Base-by-base conservation (phyloP, 1,140 invertebrate species). In the Dryas iulia region DNA sequence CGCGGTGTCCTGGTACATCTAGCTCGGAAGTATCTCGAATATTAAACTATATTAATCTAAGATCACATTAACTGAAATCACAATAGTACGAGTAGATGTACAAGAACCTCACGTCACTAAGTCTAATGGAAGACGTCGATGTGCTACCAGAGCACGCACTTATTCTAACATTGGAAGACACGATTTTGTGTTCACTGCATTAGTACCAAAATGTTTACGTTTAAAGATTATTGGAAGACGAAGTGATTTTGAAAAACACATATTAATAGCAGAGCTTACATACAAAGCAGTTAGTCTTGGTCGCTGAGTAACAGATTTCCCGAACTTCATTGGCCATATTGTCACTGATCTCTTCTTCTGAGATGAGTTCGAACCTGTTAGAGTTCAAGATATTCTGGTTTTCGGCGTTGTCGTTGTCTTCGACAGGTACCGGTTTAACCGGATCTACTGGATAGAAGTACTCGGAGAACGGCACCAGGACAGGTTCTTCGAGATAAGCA, bases 261-360 rank as follows among this genome's bases (percentile, higher is more conserved):
- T 59, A 76, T 81, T 85, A 89, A 70, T 87, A 86, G 74, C 79
- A 86, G 80, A 89, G 74, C 73, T 90, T 90, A 91, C 91, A 92
- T 87, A 89, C 83, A 77, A 84, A 81, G 82, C 86, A 91, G 68
- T 72, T 84, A 63, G 66, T 66, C 53, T 80, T 85, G 53, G 60
- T 71, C 56, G 81, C 79, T 63, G 79, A 71, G 77, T 91, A 90
- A 81, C 89, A 91, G 78, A 92, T 91, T 77, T 93, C 93, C 33
- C 86, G 83, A 25, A 93, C 86, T 79, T 94, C 93, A 66, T 94
- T 93, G 28, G 90, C 87, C 78, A 93, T 78, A 77, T 94, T 94
- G 67, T 93, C 93, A 77, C 84, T 91, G 69, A 92, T 85, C 74
- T 93, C 93, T 56, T 86, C 86, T 39, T 86, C 84, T 11, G 80